These are phyloP conservation scores for Deladenus siricidicola DNA, from an alignment of 2,888 invertebrate species.

Conservation along the genomic window DNA sequence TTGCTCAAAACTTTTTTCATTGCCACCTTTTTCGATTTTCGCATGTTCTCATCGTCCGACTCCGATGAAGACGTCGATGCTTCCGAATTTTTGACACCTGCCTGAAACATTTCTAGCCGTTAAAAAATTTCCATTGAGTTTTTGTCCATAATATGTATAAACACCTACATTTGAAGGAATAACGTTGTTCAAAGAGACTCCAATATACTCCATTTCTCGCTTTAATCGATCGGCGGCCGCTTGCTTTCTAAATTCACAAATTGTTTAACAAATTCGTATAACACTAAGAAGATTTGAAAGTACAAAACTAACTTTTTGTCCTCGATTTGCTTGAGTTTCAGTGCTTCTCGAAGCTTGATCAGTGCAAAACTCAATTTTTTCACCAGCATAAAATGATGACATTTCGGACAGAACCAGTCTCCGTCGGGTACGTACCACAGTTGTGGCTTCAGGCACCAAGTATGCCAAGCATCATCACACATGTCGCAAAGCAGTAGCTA, in stretches of 20 bases:
- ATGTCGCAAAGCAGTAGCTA: conserved; percentile 84
- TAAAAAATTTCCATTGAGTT: neutral
- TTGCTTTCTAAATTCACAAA: conserved; percentile 25
- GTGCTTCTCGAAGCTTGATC: conserved; percentile 55
- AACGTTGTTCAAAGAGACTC: conserved; percentile 69
- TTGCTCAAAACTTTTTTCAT: conserved; percentile 27
- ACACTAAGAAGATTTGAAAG: neutral
- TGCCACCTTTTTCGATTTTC: conserved; percentile 39
- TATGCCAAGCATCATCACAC: conserved; percentile 93
- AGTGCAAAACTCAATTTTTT: conserved; percentile 65
- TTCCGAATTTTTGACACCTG: neutral
- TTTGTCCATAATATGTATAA: neutral
- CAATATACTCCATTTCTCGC: conserved; percentile 65
- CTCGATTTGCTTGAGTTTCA: conserved; percentile 64
- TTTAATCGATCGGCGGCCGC: conserved; percentile 43
- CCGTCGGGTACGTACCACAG: conserved; percentile 89
- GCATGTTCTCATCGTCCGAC: conserved; percentile 24
- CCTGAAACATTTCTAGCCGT: neutral
- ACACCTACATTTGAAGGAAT: conserved; percentile 48
- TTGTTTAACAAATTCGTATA: too few species aligned
- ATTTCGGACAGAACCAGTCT: conserved; percentile 95
- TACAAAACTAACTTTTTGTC: conserved; percentile 59
- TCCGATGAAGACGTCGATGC: conserved; percentile 11
- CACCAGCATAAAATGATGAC: conserved; percentile 77
- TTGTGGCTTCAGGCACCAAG: conserved; percentile 82